Evolutionary conservation across 2,113 vertebrate genomes (phyloP), one percentile per base, ranked within the genome.

Genomic region (Aythya baeri): DNA sequence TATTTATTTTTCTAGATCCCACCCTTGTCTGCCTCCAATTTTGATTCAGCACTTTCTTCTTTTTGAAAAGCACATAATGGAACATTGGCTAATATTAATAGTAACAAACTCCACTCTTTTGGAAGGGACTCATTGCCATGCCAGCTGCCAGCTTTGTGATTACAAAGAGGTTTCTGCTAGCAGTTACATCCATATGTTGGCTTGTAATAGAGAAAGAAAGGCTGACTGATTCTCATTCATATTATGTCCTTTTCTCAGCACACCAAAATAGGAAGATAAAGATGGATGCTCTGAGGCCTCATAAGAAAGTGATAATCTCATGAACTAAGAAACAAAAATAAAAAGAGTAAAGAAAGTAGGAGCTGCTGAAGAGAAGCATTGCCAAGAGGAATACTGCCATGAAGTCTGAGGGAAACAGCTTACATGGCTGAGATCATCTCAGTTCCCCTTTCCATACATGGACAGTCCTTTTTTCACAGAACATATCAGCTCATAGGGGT

Each of bases 81-180:
- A 94, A 96, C 80, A 88, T 44, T 95, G 86, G 66, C 88, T 96
- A 96, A 93, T 97, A 97, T 92, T 96, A 96, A 96, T 71, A 83
- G 75, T 77, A 95, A 94, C 17, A 7, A 77, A 57, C 90, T 91
- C 95, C 18, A 22, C 73, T 93, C 67, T 82, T 86, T 62, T 90
- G 76, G 83, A 93, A 88, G 85, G 32, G 17, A 65, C 54, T 77
- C 59, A 91, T 95, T 95, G 86, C 70, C 68, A 70, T 73, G 54
- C 57, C 85, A 96, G 49, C 72, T 97, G 73, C 61, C 61, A 88
- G 46, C 61, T 86, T 82, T 83, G 22, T 75, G 50, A 87, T 95
- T 91, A 78, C 77, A 89, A 93, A 90, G 66, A 83, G 26, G 23
- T 71, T 96, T 87, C 67, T 94, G 58, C 36, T 84, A 94, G 86